Percentiles rank a stretch among this genome's conserved stretches.
Conservation (phyloP, 2,888 invertebrate genomes). For the Aphelenchoides bicaudatus region DNA sequence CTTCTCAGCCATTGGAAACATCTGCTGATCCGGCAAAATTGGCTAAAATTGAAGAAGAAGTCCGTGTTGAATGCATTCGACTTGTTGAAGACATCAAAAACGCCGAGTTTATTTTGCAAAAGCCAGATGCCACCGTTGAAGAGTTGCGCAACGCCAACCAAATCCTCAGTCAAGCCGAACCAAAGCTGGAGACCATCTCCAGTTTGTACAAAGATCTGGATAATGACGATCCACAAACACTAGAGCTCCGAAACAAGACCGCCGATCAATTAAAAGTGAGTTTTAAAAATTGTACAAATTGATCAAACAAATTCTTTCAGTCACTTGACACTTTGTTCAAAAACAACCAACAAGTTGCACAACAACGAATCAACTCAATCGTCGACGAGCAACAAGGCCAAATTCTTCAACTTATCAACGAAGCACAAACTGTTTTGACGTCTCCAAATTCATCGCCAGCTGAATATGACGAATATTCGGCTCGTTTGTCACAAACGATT, state of each 20-base stretch:
- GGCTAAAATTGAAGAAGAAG: neutral
- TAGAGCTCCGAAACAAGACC: constrained; percentile 15
- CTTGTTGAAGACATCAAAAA: neutral
- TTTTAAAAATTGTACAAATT: too few relatives aligned
- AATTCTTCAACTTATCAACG: neutral
- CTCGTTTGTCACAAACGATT: neutral
- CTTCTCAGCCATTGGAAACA: too few relatives aligned
- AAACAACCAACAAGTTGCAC: constrained; percentile 10
- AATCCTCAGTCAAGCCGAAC: neutral
- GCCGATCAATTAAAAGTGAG: constrained; percentile 12
- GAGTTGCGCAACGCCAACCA: constrained; percentile 9
- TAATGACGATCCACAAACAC: constrained; percentile 8
- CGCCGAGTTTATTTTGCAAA: neutral
- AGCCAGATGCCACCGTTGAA: constrained; percentile 14
- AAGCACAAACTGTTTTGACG: neutral
- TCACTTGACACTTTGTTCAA: constrained; percentile 10
- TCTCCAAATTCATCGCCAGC: neutral
- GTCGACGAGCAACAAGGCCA: constrained; percentile 17
- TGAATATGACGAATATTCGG: neutral
- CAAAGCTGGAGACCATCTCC: neutral
- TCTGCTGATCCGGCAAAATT: neutral
- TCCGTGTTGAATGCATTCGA: neutral
- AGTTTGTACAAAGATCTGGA: constrained; percentile 16
- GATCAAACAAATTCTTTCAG: too few relatives aligned
- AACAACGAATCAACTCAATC: constrained; percentile 14